Percentiles rank a stretch among this genome's conserved stretches.
phyloP scores from a whole-genome alignment of 1,140 invertebrate genomes.

The Calephelis virginiensis region DNA sequence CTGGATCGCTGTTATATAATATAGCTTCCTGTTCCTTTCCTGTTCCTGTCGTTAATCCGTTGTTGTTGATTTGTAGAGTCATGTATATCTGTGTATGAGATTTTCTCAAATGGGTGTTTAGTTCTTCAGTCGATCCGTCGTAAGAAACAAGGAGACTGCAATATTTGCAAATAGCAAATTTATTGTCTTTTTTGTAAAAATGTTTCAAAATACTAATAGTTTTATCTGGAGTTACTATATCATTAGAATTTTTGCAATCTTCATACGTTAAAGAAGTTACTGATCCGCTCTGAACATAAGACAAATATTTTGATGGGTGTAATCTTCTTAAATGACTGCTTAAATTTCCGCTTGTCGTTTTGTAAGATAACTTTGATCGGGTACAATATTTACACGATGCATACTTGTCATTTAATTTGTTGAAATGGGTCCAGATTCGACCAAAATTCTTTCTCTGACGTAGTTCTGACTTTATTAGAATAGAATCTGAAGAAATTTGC shows the following conservation, averaged over 20 bases:
- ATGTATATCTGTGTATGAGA: constrained; percentile 9
- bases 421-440: background rate
- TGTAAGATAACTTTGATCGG: background rate
- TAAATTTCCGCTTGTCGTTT: background rate
- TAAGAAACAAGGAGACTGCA: background rate
- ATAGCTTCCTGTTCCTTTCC: background rate
- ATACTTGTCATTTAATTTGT: background rate
- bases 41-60: background rate
- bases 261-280: background rate
- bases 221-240: no score
- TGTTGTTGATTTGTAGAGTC: background rate
- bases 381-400: background rate
- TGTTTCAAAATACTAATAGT: no score
- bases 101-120: constrained; percentile 15
- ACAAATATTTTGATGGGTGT: background rate
- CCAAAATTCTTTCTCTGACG: background rate
- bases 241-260: background rate
- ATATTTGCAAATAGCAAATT: constrained; percentile 8
- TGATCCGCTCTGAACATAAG: background rate
- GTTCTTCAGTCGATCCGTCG: background rate
- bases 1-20: background rate
- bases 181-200: background rate
- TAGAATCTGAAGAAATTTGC: background rate
- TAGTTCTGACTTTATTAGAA: background rate
- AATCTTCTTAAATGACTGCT: background rate